These are phyloP conservation scores for Fragum whitleyi DNA, from an alignment of 2,888 invertebrate species.

Conservation along the genomic window DNA sequence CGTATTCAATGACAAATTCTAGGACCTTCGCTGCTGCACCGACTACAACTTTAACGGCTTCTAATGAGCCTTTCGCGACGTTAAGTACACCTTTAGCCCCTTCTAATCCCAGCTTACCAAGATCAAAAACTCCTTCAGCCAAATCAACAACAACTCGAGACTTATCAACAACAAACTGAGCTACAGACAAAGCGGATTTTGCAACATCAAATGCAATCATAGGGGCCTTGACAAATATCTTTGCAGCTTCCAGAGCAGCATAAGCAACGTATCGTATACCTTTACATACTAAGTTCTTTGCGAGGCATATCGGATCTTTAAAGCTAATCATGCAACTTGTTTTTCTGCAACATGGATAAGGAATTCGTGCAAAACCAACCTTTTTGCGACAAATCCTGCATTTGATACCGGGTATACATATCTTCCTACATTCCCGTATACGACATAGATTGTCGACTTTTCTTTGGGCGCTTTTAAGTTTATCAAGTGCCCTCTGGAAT, in stretches of 20 bases:
- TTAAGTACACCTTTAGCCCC: constrained; percentile 41
- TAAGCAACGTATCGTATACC: constrained; percentile 50
- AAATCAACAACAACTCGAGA: constrained; percentile 49
- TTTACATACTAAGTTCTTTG: constrained; percentile 48
- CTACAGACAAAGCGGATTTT: constrained; percentile 48
- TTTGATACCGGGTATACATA: constrained; percentile 61
- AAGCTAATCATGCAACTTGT: constrained; percentile 57
- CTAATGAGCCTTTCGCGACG: constrained; percentile 42
- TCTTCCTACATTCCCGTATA: constrained; percentile 45
- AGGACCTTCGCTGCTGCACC: constrained; percentile 38
- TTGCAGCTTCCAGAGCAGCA: constrained; percentile 55
- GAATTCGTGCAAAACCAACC: constrained; percentile 24
- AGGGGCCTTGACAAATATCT: constrained; percentile 48
- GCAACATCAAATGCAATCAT: constrained; percentile 61
- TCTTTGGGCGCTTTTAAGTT: constrained; percentile 50
- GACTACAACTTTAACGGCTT: constrained; percentile 44
- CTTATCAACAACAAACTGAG: constrained; percentile 60
- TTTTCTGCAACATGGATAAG: constrained; percentile 51
- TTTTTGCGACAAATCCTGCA: constrained; percentile 34
- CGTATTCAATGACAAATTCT: constrained; percentile 48
- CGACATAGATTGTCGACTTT: constrained; percentile 61
- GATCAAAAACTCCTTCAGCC: constrained; percentile 41
- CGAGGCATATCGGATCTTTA: constrained; percentile 51
- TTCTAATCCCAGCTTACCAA: constrained; percentile 49
- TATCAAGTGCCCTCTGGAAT: constrained; percentile 48